Conservation (phyloP, 1,140 invertebrate species). For the Drosophila busckii region DNA sequence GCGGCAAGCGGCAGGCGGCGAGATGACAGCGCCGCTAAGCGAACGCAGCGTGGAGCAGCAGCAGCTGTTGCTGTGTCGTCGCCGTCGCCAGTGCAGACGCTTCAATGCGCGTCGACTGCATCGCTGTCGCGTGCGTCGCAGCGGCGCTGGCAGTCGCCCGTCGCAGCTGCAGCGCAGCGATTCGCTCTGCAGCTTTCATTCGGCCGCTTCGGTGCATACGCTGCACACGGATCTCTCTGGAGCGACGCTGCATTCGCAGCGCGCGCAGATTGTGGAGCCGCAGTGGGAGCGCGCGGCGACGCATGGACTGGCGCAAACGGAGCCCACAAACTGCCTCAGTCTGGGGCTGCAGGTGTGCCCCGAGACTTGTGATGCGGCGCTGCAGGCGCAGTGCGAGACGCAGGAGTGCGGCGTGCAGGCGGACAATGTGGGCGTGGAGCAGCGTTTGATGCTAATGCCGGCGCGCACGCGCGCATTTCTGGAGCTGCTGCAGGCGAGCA, state of each 20-base stretch:
- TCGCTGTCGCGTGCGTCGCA: constrained; percentile 25
- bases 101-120: constrained; percentile 29
- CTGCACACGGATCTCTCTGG: constrained; percentile 15
- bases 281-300: constrained; percentile 7
- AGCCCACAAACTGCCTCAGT: neutral
- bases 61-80: neutral
- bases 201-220: constrained; percentile 31
- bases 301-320: constrained; percentile 32
- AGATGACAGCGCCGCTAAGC: constrained; percentile 19
- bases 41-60: neutral
- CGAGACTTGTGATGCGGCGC: constrained; percentile 1
- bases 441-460: constrained; percentile 40
- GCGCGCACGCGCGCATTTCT: constrained; percentile 40
- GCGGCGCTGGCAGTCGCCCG: neutral
- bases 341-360: constrained; percentile 17
- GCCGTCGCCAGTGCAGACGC: constrained; percentile 22
- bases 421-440: constrained; percentile 44
- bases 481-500: constrained; percentile 24
- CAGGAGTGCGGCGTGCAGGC: constrained; percentile 39
- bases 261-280: constrained; percentile 10
- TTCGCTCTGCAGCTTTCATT: constrained; percentile 51
- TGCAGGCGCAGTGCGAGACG: constrained; percentile 14
- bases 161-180: constrained; percentile 2
- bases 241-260: constrained; percentile 7
- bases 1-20: neutral